Percentiles rank a stretch among this genome's conserved stretches.
Evolutionary conservation across 2,797 vertebrate genomes (phyloP).

Genomic region (Sebastes vulpes): DNA sequence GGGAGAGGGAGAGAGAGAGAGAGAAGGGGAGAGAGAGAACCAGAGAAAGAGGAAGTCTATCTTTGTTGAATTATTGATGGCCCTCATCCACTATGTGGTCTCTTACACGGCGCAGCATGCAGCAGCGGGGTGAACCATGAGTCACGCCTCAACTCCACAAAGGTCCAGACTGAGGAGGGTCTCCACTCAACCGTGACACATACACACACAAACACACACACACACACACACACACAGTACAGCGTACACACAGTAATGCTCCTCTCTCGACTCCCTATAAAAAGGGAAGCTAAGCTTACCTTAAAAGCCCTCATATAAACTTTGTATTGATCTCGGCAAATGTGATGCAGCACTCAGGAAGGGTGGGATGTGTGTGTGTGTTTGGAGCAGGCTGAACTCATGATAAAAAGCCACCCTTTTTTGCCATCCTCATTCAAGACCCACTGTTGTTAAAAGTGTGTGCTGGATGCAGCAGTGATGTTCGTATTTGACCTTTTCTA

Average conservation of each 20-base stretch:
- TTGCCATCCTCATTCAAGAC: not conserved
- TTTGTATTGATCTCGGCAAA: conserved; percentile 68
- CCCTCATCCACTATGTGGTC: conserved; percentile 72
- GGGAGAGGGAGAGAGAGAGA: not conserved
- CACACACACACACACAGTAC: conserved; percentile 7
- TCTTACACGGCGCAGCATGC: conserved; percentile 55
- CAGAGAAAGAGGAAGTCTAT: conserved; percentile 57
- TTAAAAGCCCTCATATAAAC: conserved; percentile 65
- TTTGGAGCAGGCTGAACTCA: not conserved
- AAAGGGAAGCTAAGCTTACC: conserved; percentile 51
- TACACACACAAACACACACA: conserved; percentile 19
- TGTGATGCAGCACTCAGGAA: conserved; percentile 43
- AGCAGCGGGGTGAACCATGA: conserved; percentile 63
- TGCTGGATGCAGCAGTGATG: not conserved
- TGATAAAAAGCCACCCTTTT: not conserved
- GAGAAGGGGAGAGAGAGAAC: not conserved
- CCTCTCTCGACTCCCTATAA: not conserved
- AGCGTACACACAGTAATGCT: conserved; percentile 7
- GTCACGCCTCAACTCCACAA: conserved; percentile 53
- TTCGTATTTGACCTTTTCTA: not conserved
- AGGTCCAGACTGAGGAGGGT: conserved; percentile 35
- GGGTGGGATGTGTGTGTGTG: not conserved
- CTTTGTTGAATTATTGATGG: conserved; percentile 86
- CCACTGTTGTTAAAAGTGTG: not conserved
- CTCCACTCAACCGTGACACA: conserved; percentile 26